phyloP scores from a whole-genome alignment of 1,140 invertebrate species.

The Drosophila teissieri region DNA sequence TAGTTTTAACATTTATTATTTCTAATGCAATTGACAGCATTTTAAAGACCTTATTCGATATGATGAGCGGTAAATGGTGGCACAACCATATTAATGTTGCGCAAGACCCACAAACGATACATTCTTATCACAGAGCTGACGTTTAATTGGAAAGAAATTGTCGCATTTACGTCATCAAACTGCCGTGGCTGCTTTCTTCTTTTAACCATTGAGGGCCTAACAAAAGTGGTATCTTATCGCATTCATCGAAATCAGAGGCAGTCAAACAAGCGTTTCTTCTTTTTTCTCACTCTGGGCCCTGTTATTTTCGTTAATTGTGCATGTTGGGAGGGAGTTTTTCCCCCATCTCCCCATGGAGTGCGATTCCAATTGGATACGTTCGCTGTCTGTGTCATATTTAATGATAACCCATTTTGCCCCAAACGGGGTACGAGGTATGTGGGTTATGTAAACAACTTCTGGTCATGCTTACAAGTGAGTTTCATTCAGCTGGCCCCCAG shows the following conservation, averaged over 20 bases:
- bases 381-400: slow-evolving; percentile 50
- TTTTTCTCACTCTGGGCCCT: background rate
- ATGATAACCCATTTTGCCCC: slow-evolving; percentile 70
- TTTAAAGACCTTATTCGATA: background rate
- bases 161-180: slow-evolving; percentile 55
- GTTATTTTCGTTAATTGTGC: slow-evolving; percentile 38
- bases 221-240: slow-evolving; percentile 39
- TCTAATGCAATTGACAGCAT: too few relatives aligned
- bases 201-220: slow-evolving; percentile 17
- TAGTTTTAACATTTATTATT: background rate
- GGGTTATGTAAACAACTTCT: slow-evolving; percentile 69
- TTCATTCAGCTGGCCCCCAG: slow-evolving; percentile 43
- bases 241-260: slow-evolving; percentile 43
- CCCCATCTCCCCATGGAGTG: slow-evolving; percentile 45
- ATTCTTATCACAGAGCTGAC: slow-evolving; percentile 42
- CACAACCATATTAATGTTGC: slow-evolving; percentile 51
- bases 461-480: slow-evolving; percentile 64
- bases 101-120: slow-evolving; percentile 39
- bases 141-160: slow-evolving; percentile 56
- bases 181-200: slow-evolving; percentile 48
- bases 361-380: slow-evolving; percentile 43
- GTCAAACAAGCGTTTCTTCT: slow-evolving; percentile 33
- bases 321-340: slow-evolving; percentile 22
- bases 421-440: slow-evolving; percentile 50
- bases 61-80: background rate